Evolutionary conservation across 2,113 vertebrate species (phyloP).

Genomic region (Pachyramphus minor): DNA sequence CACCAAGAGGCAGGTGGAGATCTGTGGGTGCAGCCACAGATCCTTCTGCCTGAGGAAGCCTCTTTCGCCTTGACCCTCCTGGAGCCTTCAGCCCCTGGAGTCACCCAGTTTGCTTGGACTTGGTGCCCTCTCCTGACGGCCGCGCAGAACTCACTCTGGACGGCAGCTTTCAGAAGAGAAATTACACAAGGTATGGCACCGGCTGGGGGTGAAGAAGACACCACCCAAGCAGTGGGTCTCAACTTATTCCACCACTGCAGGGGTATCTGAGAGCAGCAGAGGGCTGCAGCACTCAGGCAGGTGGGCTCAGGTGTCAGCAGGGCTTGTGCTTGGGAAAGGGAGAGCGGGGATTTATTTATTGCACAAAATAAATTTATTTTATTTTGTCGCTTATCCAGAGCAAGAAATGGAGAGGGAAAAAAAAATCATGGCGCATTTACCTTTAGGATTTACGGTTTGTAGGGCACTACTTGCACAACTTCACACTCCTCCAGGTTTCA

Average conservation of each 20-base stretch:
- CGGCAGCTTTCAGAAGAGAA: neutral
- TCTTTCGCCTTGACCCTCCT: neutral
- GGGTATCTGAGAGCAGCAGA: neutral
- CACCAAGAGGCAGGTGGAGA: neutral
- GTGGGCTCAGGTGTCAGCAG: accelerated
- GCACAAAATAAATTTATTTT: neutral
- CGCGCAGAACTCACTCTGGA: neutral
- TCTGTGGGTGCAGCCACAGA: neutral
- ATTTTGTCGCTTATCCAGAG: neutral
- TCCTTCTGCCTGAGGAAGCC: neutral
- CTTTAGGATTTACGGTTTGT: neutral
- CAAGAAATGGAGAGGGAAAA: neutral
- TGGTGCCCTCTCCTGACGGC: slow-evolving; percentile 42
- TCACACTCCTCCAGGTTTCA: neutral
- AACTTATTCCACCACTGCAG: accelerated
- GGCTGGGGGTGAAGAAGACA: neutral
- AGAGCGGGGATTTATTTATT: neutral
- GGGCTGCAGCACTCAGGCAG: neutral
- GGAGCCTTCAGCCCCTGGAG: neutral
- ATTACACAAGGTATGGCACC: accelerated
- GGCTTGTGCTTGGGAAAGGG: neutral
- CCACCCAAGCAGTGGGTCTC: accelerated
- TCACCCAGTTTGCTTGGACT: neutral
- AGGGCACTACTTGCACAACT: neutral
- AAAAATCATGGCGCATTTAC: neutral